A percentile compares a stretch with the other conserved stretches of the same genome.
Evolutionary conservation across 2,797 vertebrate species (phyloP).

Genomic region (Danio albolineatus): DNA sequence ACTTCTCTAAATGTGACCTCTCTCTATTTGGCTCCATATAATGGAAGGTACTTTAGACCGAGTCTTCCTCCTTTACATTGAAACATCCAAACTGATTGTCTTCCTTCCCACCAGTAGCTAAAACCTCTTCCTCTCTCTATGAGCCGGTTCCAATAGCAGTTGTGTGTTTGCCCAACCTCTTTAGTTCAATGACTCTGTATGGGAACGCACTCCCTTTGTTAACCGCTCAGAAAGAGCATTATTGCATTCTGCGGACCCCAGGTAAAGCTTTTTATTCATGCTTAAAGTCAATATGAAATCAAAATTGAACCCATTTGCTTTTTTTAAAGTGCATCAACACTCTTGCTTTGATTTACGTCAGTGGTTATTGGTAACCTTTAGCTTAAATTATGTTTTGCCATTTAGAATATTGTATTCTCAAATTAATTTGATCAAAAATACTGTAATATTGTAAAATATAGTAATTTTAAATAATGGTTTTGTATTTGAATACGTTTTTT

Average conservation of each 20-base stretch:
- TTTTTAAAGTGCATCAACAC: background rate
- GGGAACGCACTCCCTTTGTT: constrained; percentile 72
- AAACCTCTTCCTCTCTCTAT: constrained; percentile 64
- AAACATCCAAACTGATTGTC: constrained; percentile 78
- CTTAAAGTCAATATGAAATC: constrained; percentile 46
- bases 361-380: background rate
- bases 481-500: background rate
- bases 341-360: background rate
- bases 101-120: constrained; percentile 74
- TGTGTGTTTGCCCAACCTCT: constrained; percentile 68
- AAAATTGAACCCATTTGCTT: constrained; percentile 35
- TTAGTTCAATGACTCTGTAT: constrained; percentile 68
- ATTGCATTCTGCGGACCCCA: constrained; percentile 77
- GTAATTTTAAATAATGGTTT: background rate
- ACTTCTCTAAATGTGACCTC: constrained; percentile 56
- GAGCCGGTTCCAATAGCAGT: constrained; percentile 68
- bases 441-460: background rate
- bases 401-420: background rate
- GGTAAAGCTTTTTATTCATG: constrained; percentile 79
- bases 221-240: constrained; percentile 75
- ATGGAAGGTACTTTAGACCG: constrained; percentile 80
- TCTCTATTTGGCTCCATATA: constrained; percentile 74
- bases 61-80: constrained; percentile 83
- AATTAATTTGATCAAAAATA: background rate
- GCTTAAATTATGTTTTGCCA: background rate